Conservation (phyloP, 2,113 vertebrate genomes). For the Phrynocephalus versicolor region DNA sequence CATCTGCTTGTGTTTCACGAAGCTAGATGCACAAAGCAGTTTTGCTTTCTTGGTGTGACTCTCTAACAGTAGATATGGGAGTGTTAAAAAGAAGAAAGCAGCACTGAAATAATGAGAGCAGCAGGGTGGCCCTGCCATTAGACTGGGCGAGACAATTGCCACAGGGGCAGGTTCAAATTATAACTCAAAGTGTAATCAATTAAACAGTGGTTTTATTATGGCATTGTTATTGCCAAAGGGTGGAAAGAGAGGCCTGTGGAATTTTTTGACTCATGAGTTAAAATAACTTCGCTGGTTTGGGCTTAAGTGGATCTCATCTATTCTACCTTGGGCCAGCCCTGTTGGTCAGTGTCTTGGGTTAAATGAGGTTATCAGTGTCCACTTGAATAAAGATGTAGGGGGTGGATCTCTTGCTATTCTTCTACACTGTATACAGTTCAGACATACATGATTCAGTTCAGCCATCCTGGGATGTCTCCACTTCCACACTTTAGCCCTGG, state of each 20-base stretch:
- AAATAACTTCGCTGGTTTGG: background rate
- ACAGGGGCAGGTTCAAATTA: no score
- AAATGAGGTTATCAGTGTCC: background rate
- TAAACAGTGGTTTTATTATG: no score
- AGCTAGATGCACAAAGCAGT: slow-evolving; percentile 13
- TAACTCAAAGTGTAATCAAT: no score
- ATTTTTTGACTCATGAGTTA: background rate
- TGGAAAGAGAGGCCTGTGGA: background rate
- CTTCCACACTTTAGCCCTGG: background rate
- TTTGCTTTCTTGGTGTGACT: background rate
- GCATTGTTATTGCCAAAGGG: background rate
- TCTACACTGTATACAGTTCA: background rate
- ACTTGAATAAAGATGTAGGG: background rate
- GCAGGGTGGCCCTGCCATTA: background rate
- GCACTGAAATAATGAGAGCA: background rate
- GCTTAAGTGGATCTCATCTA: background rate
- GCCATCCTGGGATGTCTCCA: background rate
- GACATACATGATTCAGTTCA: background rate
- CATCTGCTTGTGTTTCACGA: background rate
- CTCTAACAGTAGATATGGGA: background rate
- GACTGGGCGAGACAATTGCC: no score
- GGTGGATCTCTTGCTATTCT: background rate
- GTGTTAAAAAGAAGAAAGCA: background rate
- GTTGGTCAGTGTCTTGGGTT: background rate
- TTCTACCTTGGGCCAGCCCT: background rate